Evolutionary conservation across 23 tunicate genomes (phyloP), one percentile per base, ranked within the genome.

Genomic region (Trididemnum miniatum): DNA sequence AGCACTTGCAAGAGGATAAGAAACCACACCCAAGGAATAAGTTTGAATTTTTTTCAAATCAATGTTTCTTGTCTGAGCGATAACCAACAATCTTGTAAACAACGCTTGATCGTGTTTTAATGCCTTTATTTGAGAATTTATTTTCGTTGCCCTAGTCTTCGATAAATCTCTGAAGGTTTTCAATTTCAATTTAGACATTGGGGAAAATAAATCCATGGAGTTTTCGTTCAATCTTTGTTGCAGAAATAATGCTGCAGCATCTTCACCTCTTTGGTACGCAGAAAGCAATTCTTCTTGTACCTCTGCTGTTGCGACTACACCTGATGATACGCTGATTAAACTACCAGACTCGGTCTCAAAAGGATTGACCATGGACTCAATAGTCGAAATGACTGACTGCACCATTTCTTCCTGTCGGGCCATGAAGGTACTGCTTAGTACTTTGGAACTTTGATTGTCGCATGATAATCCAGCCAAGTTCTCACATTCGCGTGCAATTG

Each of bases 101-200:
- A 62, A 62, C 15, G 67, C 67, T 62, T 62, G 67, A 62, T 62
- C 67, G 29, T 62, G 29, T 24, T 62, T 62, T 26, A 62, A 24
- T n/a, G 15, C n/a, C 67, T 12, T 62, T 12, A 62, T n/a, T 62
- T n/a, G 67, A 62, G 67, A 62, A 12, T 62, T 62, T n/a, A 62
- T 3, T 62, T 62, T 62, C 5, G 67, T 62, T 20, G 29, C 29
- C n/a, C 26, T 62, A 20, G 26, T 62, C 25, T n/a, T n/a, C 5
- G 67, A 62, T n/a, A 62, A 24, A 24, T 62, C 67, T n/a, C n/a
- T 62, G 67, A 62, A 62, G 29, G 67, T 62, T 62, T 62, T 62
- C 67, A 62, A 26, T 24, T 62, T 62, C 67, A 62, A 4, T 62
- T 62, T 24, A 12, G 26, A 20, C 3, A 62, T 62, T n/a, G 67